Percentiles rank a stretch among this genome's conserved stretches.
phyloP scores from a whole-genome alignment of 2,113 vertebrate species.

The Chloebia gouldiae region DNA sequence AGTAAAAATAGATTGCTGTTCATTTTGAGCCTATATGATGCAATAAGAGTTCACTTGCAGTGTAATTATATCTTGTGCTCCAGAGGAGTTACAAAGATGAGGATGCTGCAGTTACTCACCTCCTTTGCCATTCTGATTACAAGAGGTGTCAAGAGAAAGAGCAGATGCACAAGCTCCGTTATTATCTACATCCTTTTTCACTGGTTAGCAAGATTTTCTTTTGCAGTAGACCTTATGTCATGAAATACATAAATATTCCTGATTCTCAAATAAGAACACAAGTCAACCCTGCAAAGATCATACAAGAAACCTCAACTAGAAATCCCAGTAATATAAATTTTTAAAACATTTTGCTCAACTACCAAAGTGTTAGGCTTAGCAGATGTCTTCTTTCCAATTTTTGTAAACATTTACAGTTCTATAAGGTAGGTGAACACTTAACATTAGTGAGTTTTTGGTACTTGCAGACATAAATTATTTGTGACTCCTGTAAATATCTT shows the following conservation, averaged over 20 bases:
- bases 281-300: neutral
- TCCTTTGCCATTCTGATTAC: neutral
- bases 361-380: neutral
- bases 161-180: neutral
- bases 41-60: conserved; percentile 35
- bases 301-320: neutral
- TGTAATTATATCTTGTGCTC: neutral
- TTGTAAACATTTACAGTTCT: conserved; percentile 24
- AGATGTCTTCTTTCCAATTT: conserved; percentile 7
- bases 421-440: neutral
- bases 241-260: neutral
- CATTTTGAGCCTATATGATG: conserved; percentile 52
- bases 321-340: neutral
- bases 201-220: neutral
- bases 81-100: neutral
- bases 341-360: neutral
- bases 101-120: neutral
- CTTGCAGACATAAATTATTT: neutral
- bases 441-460: neutral
- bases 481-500: neutral
- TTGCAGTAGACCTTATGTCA: neutral
- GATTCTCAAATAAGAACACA: neutral
- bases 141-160: neutral
- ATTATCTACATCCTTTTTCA: neutral
- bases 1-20: conserved; percentile 64